These are phyloP conservation scores for Drosophila mayaguana DNA, from an alignment of 2,888 invertebrate species.

Conservation along the genomic window DNA sequence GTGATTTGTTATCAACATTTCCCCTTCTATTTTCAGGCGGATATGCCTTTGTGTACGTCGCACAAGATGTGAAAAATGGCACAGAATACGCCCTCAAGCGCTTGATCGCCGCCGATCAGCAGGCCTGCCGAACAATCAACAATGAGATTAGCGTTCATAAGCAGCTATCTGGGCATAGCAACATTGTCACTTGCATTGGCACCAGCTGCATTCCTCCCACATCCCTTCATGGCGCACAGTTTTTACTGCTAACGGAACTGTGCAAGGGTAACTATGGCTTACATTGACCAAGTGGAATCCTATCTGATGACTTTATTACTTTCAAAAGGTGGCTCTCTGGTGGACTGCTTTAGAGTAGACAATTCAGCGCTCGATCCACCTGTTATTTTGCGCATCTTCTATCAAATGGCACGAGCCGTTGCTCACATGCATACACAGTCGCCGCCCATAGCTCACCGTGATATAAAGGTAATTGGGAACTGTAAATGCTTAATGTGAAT, in stretches of 20 bases:
- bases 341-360: constrained; percentile 82
- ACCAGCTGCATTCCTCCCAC: constrained; percentile 56
- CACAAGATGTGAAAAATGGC: constrained; percentile 93
- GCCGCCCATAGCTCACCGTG: constrained; percentile 97
- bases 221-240: constrained; percentile 93
- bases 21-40: constrained; percentile 90
- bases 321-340: constrained; percentile 82
- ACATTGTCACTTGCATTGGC: constrained; percentile 95
- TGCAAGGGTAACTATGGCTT: constrained; percentile 89
- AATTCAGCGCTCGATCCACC: constrained; percentile 83
- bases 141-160: constrained; percentile 94
- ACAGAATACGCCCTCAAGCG: constrained; percentile 97
- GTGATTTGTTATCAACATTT: constrained; percentile 32
- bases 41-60: constrained; percentile 97
- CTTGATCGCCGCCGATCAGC: constrained; percentile 93
- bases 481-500: background rate
- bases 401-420: constrained; percentile 95
- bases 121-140: constrained; percentile 91
- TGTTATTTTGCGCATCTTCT: constrained; percentile 93
- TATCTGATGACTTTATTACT: background rate
- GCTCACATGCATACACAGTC: constrained; percentile 96
- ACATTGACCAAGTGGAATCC: background rate
- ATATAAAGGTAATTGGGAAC: constrained; percentile 90
- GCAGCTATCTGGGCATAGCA: constrained; percentile 95
- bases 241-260: constrained; percentile 95